Evolutionary conservation across 2,888 invertebrate genomes (phyloP).

Genomic region (Isotomurus palustris): DNA sequence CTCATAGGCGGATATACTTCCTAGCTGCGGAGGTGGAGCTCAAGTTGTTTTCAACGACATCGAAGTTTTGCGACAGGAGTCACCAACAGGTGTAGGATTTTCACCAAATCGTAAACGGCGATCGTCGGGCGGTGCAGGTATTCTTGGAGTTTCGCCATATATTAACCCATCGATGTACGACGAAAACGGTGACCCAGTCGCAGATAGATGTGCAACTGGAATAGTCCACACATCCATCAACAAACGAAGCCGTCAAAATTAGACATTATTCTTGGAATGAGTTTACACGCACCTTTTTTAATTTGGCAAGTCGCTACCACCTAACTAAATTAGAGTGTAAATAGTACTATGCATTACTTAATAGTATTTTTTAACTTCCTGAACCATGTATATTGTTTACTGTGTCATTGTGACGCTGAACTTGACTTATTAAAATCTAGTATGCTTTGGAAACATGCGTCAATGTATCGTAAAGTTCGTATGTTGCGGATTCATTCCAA

Average conservation of each 20-base stretch:
- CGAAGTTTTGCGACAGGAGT: constrained; percentile 77
- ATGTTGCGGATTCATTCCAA: no score
- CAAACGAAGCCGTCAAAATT: constrained; percentile 5
- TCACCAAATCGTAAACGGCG: constrained; percentile 29
- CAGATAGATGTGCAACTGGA: constrained; percentile 15
- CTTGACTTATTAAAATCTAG: no score
- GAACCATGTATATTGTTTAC: no score
- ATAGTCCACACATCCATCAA: background rate
- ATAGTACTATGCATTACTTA: background rate
- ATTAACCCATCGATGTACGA: background rate
- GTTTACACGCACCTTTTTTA: no score
- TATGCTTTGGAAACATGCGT: no score
- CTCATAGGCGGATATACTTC: constrained; percentile 77
- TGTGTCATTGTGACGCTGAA: no score
- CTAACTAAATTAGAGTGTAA: background rate
- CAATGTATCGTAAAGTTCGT: no score
- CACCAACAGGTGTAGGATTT: constrained; percentile 57
- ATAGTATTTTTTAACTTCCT: no score
- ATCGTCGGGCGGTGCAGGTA: constrained; percentile 48
- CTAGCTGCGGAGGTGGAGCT: constrained; percentile 90
- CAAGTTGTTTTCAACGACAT: constrained; percentile 94
- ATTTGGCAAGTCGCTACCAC: no score
- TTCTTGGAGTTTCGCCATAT: background rate
- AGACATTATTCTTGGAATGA: background rate
- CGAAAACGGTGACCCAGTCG: constrained; percentile 5